Base-by-base conservation (phyloP, 2,888 invertebrate species). In the Netelia inedita region DNA sequence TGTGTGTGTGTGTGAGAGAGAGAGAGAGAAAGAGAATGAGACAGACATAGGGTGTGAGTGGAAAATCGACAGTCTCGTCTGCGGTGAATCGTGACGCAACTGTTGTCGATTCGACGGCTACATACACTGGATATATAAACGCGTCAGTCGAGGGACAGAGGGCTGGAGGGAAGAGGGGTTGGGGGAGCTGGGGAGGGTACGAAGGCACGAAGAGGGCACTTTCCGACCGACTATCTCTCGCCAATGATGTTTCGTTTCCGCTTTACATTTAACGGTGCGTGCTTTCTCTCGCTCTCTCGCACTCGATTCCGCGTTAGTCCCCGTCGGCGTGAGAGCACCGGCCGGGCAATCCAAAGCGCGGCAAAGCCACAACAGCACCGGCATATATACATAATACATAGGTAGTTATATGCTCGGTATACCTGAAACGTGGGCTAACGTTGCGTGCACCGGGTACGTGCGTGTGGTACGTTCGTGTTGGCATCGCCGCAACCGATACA, bases 211-310 rank as follows among this genome's bases (percentile, higher is more conserved):
- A 35, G 35, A 35, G 76, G 68, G 43, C 79, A 74, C 83, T 85
- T 86, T 79, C 87, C 88, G 83, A 84, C 83, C 86, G 86, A 88
- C 86, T 86, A 82, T 79, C 79, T 69, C 85, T 85, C 88, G 86
- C 79, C 87, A 84, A 91, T 89, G 90, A 91, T 86, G 89, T 89
- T 90, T 88, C 88, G 89, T 91, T 90, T 91, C 89, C 89, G 88
- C 76, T 86, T 88, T 84, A 89, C 88, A 87, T 35, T 35, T 88
- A 90, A 88, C 81, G 78, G 89, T 85, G 80, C 79, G 85, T 84
- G 84, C 88, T 82, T 78, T 76, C 43, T 28, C 83, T 73, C 43
- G 35, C 35, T 35, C 35, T 35, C 35, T 35, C 35, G 35, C 35
- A 35, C 35, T 35, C 35, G 35, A 35, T 35, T 35, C 35, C 35